phyloP scores from a whole-genome alignment of 2,113 vertebrate species.

The Bostrychus sinensis region DNA sequence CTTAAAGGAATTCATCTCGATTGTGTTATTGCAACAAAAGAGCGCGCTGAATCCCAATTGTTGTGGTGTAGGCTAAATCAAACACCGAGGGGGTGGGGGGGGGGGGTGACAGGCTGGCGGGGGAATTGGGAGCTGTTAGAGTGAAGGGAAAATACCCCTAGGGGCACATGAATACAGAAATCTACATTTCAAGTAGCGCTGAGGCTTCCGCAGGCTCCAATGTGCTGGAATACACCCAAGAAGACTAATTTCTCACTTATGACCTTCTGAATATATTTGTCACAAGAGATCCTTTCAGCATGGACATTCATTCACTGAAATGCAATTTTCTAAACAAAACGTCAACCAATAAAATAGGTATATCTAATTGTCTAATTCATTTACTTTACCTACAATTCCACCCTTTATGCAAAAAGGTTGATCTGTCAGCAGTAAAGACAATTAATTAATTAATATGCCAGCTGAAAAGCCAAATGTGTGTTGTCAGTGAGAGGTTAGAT shows the following conservation, averaged over 20 bases:
- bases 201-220: conserved; percentile 8
- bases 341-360: background rate
- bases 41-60: conserved; percentile 20
- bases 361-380: background rate
- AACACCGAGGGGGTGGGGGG: conserved; percentile 48
- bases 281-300: conserved; percentile 7
- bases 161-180: conserved; percentile 46
- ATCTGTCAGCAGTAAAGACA: no score
- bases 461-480: background rate
- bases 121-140: conserved; percentile 27
- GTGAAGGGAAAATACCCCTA: conserved; percentile 35
- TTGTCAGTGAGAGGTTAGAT: background rate
- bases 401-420: background rate
- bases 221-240: conserved; percentile 9
- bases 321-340: conserved; percentile 25
- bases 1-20: conserved; percentile 37
- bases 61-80: conserved; percentile 39
- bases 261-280: conserved; percentile 30
- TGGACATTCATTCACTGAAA: conserved; percentile 25
- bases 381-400: background rate
- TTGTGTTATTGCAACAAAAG: conserved; percentile 30
- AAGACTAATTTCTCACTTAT: conserved; percentile 37
- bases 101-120: conserved; percentile 44
- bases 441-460: background rate
- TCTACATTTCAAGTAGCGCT: conserved; percentile 56